Evolutionary conservation across 2,888 invertebrate species (phyloP).

Genomic region (Eristalis pertinax): DNA sequence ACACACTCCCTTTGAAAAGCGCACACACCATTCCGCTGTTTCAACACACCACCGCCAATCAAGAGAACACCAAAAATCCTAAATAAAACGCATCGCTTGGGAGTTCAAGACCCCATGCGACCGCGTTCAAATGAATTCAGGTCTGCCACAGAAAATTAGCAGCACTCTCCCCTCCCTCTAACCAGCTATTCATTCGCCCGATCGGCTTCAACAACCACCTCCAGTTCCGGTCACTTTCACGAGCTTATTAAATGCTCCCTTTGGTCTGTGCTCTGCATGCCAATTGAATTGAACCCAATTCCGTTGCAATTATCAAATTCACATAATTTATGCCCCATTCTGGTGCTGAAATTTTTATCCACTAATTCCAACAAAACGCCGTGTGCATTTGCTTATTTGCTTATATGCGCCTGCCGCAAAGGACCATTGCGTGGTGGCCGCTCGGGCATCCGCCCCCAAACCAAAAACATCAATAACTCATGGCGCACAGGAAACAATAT

Average conservation of each 20-base stretch:
- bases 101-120: not conserved
- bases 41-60: not conserved
- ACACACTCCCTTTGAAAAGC: too few relatives aligned
- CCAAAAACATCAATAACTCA: not conserved
- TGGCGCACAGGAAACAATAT: constrained; percentile 16
- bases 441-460: not conserved
- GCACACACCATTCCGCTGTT: too few relatives aligned
- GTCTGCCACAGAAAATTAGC: not conserved
- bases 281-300: constrained; percentile 16
- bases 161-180: not conserved
- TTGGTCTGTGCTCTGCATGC: not conserved
- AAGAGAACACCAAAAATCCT: not conserved
- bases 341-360: not conserved
- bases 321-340: constrained; percentile 6
- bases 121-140: not conserved
- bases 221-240: not conserved
- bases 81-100: not conserved
- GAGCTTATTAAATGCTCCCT: not conserved
- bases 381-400: constrained; percentile 1
- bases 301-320: constrained; percentile 3
- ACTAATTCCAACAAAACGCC: not conserved
- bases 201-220: not conserved
- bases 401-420: not conserved
- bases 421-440: not conserved
- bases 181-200: not conserved